Evolutionary conservation across 2,797 vertebrate genomes (phyloP), one percentile per base, ranked within the genome.

Genomic region (Crypturellus tataupa): DNA sequence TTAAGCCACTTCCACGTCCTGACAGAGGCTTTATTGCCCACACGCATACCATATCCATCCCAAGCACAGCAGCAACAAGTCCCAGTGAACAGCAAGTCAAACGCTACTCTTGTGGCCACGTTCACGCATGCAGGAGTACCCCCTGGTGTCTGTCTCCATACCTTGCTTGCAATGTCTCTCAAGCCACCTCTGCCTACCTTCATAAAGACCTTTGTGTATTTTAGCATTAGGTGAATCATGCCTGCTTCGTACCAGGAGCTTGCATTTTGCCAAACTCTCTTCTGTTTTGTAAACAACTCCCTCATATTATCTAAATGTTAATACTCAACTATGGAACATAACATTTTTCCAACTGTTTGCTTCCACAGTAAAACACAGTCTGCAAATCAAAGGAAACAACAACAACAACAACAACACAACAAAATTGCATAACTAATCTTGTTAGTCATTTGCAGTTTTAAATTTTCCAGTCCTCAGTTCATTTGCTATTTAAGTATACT

Each of bases 61-160:
- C 46, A 27, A 58, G 20, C n/a, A 44, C 14, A 49, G 49, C 31
- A 83, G 42, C 15, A 40, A 62, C 12, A 40, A 65, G 35, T 23
- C 37, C 40, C 0, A 9, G 40, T 4, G 76, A 77, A 37, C 2
- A 85, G 72, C 44, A 68, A 60, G 27, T 37, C 70, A 91, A 25
- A 11, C 1, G 6, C 15, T 10, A 24, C 47, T 29, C 69, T 8
- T 24, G 27, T 27, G 55, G 25, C 29, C 70, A 35, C 35, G 58
- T 12, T 73, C 25, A 49, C 15, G 23, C 35, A 20, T 0, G 6
- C 0, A 0, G 3, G 20, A 51, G 4, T 37, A 89, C 2, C 44
- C 24, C 0, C 0, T 4, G 17, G 7, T n/a, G 8, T 19, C n/a
- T 33, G 27, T 46, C 77, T 44, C 6, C 11, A 15, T 23, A 16